Percentiles rank a stretch among this genome's conserved stretches.
Evolutionary conservation across 2,888 invertebrate genomes (phyloP).

Genomic region (Oxytorus armatus): DNA sequence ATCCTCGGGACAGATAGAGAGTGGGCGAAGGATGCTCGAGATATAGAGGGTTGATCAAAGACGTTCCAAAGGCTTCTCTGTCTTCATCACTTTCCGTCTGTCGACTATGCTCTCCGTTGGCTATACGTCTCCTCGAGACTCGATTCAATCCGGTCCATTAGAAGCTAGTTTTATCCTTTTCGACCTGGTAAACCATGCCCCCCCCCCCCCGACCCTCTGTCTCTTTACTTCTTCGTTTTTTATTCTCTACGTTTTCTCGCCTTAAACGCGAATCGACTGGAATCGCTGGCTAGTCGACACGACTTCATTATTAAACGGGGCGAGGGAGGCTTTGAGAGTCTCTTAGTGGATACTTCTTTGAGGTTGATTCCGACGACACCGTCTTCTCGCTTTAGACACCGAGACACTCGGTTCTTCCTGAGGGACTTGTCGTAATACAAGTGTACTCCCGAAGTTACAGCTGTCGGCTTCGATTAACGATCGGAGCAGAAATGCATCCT

Average conservation of each 20-base stretch:
- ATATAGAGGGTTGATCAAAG: conserved; percentile 62
- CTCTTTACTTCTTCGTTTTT: conserved; percentile 27
- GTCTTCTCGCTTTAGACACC: conserved; percentile 11
- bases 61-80: conserved; percentile 59
- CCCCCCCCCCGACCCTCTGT: too few relatives aligned
- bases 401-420: conserved; percentile 50
- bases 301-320: conserved; percentile 65
- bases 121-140: conserved; percentile 45
- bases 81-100: conserved; percentile 61
- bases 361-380: conserved; percentile 50
- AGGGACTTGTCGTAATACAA: conserved; percentile 14
- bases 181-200: conserved; percentile 48
- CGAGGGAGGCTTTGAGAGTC: neutral
- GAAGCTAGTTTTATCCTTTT: conserved; percentile 58
- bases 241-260: conserved; percentile 28
- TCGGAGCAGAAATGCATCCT: neutral
- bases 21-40: conserved; percentile 26
- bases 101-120: conserved; percentile 28
- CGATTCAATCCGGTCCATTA: conserved; percentile 67
- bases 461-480: conserved; percentile 48
- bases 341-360: conserved; percentile 51
- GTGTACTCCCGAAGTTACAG: conserved; percentile 32
- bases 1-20: conserved; percentile 35
- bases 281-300: conserved; percentile 53
- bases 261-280: conserved; percentile 29